These are phyloP conservation scores for Sminthurinus aureus DNA, from an alignment of 2,888 invertebrate genomes.

Conservation along the genomic window DNA sequence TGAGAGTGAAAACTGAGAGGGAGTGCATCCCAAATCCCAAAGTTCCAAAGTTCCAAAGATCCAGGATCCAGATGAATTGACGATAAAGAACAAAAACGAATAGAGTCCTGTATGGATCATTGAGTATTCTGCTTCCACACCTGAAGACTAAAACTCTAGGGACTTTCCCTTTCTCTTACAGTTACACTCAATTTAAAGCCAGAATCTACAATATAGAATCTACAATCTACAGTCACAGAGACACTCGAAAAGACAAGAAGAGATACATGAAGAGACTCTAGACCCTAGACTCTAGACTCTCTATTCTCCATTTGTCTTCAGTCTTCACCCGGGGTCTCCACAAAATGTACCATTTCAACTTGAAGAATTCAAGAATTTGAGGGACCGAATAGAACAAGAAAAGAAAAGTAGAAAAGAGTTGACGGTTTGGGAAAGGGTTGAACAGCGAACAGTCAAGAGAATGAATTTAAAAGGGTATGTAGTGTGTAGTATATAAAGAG, in stretches of 20 bases:
- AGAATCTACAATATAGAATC: too few species aligned
- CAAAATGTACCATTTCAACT: slow-evolving; percentile 12
- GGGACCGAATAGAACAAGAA: neutral
- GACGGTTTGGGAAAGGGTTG: too few species aligned
- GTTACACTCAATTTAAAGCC: too few species aligned
- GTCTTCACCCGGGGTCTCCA: neutral
- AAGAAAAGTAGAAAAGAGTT: neutral
- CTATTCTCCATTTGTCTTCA: neutral
- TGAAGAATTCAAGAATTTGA: neutral
- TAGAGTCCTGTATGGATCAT: slow-evolving; percentile 28
- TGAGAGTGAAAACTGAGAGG: too few species aligned
- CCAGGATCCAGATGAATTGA: slow-evolving; percentile 19
- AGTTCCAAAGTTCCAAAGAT: too few species aligned
- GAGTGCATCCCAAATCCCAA: too few species aligned
- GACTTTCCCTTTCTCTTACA: neutral
- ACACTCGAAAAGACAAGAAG: too few species aligned
- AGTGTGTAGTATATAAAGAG: neutral
- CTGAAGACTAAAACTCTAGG: slow-evolving; percentile 16
- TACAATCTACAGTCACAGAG: too few species aligned
- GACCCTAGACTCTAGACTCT: too few species aligned
- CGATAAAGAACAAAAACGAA: slow-evolving; percentile 25
- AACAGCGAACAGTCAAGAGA: neutral
- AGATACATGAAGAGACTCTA: too few species aligned
- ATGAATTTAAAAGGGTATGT: neutral
- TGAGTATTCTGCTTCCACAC: slow-evolving; percentile 29